Conservation (phyloP, 53 echinoderm and acorn worm species). For the Luidia sarsii region DNA sequence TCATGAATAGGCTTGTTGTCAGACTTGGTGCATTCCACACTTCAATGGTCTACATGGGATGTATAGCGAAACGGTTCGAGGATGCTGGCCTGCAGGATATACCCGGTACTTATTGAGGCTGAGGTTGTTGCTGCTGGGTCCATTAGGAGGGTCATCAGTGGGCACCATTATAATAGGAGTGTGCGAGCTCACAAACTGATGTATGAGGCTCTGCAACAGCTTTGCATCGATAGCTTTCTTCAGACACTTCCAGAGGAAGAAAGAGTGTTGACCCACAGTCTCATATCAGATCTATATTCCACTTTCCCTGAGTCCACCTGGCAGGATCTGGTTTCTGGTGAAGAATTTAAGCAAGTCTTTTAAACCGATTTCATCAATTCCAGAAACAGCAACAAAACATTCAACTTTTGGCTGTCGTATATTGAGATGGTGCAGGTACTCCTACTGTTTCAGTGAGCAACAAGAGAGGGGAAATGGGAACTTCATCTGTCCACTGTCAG, state of each 20-base stretch:
- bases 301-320: too few relatives aligned
- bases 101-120: constrained; percentile 57
- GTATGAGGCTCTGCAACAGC: constrained; percentile 37
- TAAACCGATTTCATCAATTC: neutral
- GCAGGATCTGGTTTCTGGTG: too few relatives aligned
- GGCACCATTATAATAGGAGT: constrained; percentile 59
- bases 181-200: constrained; percentile 63
- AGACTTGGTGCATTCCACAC: constrained; percentile 62
- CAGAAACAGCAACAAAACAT: constrained; percentile 26
- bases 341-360: too few relatives aligned
- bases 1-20: constrained; percentile 32
- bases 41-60: constrained; percentile 30
- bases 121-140: constrained; percentile 56
- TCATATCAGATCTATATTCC: too few relatives aligned
- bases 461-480: constrained; percentile 70
- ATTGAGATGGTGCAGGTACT: constrained; percentile 46
- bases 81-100: constrained; percentile 63
- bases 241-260: too few relatives aligned
- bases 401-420: constrained; percentile 61
- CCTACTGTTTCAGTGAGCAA: constrained; percentile 41
- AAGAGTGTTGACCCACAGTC: too few relatives aligned
- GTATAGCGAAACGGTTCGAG: constrained; percentile 46
- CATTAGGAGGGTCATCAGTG: constrained; percentile 51
- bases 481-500: constrained; percentile 57
- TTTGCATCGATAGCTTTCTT: too few relatives aligned